Conservation (phyloP, 2,797 vertebrate genomes). For the Gobionotothen gibberifrons region DNA sequence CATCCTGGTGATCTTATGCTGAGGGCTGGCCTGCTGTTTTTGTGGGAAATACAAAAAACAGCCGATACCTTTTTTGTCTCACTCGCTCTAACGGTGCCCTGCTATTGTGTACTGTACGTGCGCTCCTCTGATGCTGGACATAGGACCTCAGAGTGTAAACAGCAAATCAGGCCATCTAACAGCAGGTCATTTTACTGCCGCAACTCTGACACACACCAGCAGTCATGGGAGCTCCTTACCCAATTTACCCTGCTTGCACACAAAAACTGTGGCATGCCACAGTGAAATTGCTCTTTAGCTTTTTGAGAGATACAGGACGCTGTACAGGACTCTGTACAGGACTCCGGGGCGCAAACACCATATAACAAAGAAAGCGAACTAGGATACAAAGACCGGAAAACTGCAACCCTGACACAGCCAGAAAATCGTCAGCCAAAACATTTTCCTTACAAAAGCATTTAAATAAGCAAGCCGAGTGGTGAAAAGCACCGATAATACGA, state of each 20-base stretch:
- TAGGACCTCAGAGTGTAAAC: conserved; percentile 51
- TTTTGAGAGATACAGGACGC: conserved; percentile 38
- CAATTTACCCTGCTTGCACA: conserved; percentile 69
- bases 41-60: conserved; percentile 46
- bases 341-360: conserved; percentile 42
- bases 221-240: conserved; percentile 62
- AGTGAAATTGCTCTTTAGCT: conserved; percentile 54
- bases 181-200: conserved; percentile 73
- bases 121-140: conserved; percentile 39
- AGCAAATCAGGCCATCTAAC: conserved; percentile 80
- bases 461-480: conserved; percentile 60
- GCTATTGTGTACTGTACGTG: conserved; percentile 37
- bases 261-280: conserved; percentile 52
- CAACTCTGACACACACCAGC: conserved; percentile 70
- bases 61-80: conserved; percentile 53
- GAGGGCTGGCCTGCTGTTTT: conserved; percentile 29
- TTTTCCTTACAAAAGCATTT: conserved; percentile 58
- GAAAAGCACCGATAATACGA: conserved; percentile 71
- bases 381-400: conserved; percentile 34
- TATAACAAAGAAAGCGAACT: conserved; percentile 46
- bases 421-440: conserved; percentile 41
- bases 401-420: conserved; percentile 30
- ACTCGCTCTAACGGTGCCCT: conserved; percentile 56
- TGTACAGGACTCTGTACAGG: conserved; percentile 19
- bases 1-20: conserved; percentile 43